Evolutionary conservation across 2,113 vertebrate genomes (phyloP).

Genomic region (Holacanthus passer): DNA sequence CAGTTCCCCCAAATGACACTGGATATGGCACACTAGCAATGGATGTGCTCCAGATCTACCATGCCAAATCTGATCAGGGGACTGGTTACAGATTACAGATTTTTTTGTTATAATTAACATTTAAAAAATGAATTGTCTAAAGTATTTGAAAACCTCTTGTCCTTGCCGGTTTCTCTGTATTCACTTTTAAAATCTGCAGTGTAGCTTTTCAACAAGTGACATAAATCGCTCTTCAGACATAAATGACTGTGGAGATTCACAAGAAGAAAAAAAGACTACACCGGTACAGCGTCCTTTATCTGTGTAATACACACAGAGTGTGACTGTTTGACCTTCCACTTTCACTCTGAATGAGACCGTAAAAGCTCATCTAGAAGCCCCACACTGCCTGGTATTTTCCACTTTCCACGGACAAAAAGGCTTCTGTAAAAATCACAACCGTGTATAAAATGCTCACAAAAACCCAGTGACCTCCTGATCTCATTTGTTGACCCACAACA

Average conservation of each 20-base stretch:
- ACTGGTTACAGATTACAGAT: too few species aligned
- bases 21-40: not conserved
- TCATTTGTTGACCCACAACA: conserved; percentile 48
- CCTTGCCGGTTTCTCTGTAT: not conserved
- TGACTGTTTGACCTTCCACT: conserved; percentile 31
- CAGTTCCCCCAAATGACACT: too few species aligned
- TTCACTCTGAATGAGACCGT: conserved; percentile 36
- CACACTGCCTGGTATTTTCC: not conserved
- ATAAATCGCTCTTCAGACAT: not conserved
- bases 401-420: conserved; percentile 34
- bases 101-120: not conserved
- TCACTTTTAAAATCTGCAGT: not conserved
- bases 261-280: conserved; percentile 1
- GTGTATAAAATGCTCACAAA: conserved; percentile 6
- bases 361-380: conserved; percentile 46
- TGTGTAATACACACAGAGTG: conserved; percentile 6
- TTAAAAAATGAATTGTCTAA: too few species aligned
- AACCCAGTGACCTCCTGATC: conserved; percentile 46
- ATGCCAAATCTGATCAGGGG: not conserved
- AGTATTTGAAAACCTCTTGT: not conserved
- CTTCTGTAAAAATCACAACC: conserved; percentile 36
- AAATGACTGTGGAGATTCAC: not conserved
- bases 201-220: not conserved
- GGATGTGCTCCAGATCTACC: not conserved
- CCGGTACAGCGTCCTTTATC: conserved; percentile 21